A percentile compares a stretch with the other conserved stretches of the same genome.
Conservation (phyloP, 2,888 invertebrate species). For the Orthonychiurus folsomi region DNA sequence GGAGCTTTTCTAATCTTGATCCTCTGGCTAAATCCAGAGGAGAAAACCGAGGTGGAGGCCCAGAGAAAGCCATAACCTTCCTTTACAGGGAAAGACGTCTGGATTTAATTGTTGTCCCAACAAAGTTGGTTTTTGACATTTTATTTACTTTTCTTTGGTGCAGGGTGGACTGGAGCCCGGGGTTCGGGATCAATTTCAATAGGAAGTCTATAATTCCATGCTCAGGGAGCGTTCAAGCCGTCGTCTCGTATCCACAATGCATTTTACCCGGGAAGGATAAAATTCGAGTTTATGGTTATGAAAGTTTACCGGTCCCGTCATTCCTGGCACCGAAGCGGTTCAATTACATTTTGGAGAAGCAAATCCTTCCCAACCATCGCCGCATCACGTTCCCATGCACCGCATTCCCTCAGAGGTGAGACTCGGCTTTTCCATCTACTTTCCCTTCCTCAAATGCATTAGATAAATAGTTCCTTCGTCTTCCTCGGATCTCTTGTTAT, state of each 20-base stretch:
- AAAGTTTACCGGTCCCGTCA: constrained; percentile 36
- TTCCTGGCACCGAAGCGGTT: constrained; percentile 34
- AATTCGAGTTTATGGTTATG: constrained; percentile 37
- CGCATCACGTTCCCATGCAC: constrained; percentile 33
- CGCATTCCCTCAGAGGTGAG: constrained; percentile 37
- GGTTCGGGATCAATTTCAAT: constrained; percentile 31
- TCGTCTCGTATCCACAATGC: constrained; percentile 32
- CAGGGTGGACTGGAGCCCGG: constrained; percentile 39
- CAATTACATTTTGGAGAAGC: constrained; percentile 38
- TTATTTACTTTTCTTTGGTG: constrained; percentile 6
- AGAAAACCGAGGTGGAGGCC: too few relatives aligned
- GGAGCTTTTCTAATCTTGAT: too few relatives aligned
- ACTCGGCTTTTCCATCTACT: not conserved
- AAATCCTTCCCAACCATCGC: constrained; percentile 27
- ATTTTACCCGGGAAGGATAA: constrained; percentile 33
- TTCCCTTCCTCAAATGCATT: not conserved
- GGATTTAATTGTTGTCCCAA: constrained; percentile 1
- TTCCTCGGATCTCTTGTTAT: not conserved
- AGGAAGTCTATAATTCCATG: constrained; percentile 35
- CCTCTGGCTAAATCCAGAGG: too few relatives aligned
- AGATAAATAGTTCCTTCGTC: not conserved
- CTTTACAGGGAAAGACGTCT: too few relatives aligned
- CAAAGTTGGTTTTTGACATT: not conserved
- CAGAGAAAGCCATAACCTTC: too few relatives aligned
- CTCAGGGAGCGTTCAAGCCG: constrained; percentile 27